Evolutionary conservation across 1,140 invertebrate genomes (phyloP), one percentile per base, ranked within the genome.

Genomic region (Cydia amplana): DNA sequence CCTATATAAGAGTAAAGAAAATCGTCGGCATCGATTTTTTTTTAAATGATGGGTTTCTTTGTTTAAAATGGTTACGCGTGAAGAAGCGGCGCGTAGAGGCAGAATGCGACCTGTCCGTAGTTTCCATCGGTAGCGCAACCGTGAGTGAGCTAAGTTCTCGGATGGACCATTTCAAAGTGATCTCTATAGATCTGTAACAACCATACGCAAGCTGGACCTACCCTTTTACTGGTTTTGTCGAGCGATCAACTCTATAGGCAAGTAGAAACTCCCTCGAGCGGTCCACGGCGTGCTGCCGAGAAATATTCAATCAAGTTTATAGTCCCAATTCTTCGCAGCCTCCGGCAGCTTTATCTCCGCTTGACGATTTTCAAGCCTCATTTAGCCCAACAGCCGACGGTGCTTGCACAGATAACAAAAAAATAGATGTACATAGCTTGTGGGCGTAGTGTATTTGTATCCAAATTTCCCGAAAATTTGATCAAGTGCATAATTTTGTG

Each of bases 261-360:
- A 60, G 18, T 40, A 18, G n/a, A n/a, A 49, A 49, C 16, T 2
- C 5, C 18, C 20, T 60, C 7, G 9, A 36, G 10, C 72, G n/a
- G n/a, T 9, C n/a, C 64, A 28, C 4, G 64, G 36, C 6, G 6
- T 32, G 23, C 70, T 49, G 9, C 40, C 64, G 75, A 79, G 77
- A 78, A 82, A 83, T 80, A 76, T 83, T 83, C 77, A 83, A 81
- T 82, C 75, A 83, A 82, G 75, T 83, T 81, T 83, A 83, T 82
- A 55, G 77, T 25, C 55, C 14, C 78, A 75, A 75, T 80, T 74
- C 79, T 75, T 82, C 28, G 73, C 73, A 46, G 28, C 73, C 73
- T 40, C 55, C 49, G 32, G 32, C 72, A 74, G 77, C 51, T 79
- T 80, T 82, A 83, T 81, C 82, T 23, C 76, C 75, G 55, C 51